phyloP scores from a whole-genome alignment of 2,888 invertebrate species.

The Netelia virgata region DNA sequence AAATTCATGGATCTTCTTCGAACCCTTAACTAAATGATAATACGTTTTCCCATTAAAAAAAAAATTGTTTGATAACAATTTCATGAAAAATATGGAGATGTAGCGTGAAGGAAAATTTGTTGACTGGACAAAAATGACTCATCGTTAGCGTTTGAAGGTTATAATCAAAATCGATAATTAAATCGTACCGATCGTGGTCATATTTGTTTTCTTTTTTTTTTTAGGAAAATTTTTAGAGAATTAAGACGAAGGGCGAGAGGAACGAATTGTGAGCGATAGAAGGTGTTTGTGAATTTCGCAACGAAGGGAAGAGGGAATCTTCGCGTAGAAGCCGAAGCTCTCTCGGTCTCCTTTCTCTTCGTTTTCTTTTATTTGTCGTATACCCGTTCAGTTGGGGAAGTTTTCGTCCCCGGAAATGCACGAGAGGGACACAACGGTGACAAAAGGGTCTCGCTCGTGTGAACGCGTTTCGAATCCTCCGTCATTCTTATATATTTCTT shows the following conservation, averaged over 20 bases:
- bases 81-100: no score
- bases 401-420: conserved; percentile 61
- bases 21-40: no score
- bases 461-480: neutral
- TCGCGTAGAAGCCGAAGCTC: conserved; percentile 59
- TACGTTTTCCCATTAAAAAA: no score
- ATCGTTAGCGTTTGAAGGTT: no score
- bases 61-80: no score
- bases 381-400: conserved; percentile 29
- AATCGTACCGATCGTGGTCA: no score
- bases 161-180: no score
- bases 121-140: no score
- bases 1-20: no score
- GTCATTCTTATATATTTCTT: conserved; percentile 51
- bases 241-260: neutral
- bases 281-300: conserved; percentile 71
- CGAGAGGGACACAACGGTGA: conserved; percentile 44
- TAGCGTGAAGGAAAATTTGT: no score
- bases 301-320: conserved; percentile 16
- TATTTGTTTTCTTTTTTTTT: no score
- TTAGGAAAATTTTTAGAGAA: no score
- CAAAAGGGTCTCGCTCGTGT: conserved; percentile 52
- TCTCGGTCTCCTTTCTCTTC: conserved; percentile 42
- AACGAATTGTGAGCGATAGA: conserved; percentile 51
- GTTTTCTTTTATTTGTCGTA: conserved; percentile 58